Conservation (phyloP, 2,888 invertebrate genomes). For the Gryllus longicercus region DNA sequence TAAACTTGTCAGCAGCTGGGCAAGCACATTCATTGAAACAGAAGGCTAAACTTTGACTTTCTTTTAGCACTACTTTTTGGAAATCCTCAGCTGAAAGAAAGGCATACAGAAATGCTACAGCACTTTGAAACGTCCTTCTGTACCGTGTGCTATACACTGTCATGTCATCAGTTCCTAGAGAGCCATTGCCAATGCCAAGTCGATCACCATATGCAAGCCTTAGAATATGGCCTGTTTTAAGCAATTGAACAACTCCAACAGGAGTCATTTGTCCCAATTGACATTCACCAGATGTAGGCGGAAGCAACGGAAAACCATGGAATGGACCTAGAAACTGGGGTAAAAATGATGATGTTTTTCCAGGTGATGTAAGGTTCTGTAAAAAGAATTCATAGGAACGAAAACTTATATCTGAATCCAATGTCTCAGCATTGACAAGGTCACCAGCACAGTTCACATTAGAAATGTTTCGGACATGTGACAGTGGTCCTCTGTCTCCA, state of each 20-base stretch:
- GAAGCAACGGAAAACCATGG: conserved; percentile 77
- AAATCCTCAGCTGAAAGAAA: conserved; percentile 66
- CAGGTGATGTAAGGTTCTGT: conserved; percentile 34
- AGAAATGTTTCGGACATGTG: conserved; percentile 74
- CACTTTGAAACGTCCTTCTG: conserved; percentile 83
- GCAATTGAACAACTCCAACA: conserved; percentile 66
- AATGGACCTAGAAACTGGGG: conserved; percentile 74
- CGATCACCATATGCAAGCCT: conserved; percentile 56
- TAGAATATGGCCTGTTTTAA: conserved; percentile 70
- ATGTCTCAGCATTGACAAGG: conserved; percentile 39
- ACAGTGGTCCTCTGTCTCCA: conserved; percentile 84
- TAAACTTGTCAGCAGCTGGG: conserved; percentile 61
- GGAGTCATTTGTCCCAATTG: conserved; percentile 80
- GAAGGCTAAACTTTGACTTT: conserved; percentile 77
- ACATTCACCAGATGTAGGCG: conserved; percentile 64
- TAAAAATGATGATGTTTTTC: conserved; percentile 42
- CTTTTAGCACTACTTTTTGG: conserved; percentile 55
- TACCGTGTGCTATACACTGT: conserved; percentile 78
- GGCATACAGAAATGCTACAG: conserved; percentile 71
- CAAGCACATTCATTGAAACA: conserved; percentile 86
- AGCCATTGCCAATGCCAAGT: conserved; percentile 48
- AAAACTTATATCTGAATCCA: conserved; percentile 35
- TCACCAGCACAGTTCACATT: conserved; percentile 71
- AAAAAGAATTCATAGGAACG: conserved; percentile 36
- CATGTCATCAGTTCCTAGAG: conserved; percentile 55